Conservation (phyloP, 2,113 vertebrate species). For the Neoarius graeffei region DNA sequence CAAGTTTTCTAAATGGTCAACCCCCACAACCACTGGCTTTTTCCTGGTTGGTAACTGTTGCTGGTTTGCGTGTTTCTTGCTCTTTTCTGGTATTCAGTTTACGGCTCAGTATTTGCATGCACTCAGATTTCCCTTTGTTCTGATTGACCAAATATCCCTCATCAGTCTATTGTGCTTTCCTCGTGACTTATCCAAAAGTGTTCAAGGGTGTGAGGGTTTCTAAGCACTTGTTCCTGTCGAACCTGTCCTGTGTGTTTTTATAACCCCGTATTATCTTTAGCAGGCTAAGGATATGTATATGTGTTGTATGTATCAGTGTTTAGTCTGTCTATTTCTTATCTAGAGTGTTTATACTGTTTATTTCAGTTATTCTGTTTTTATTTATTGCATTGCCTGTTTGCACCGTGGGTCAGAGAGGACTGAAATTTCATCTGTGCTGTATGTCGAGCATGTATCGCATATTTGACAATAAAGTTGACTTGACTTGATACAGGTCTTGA, state of each 20-base stretch:
- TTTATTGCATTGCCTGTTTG: too few species aligned
- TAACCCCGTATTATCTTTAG: not conserved
- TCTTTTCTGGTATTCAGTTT: not conserved
- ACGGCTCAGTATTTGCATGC: not conserved
- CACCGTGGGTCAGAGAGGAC: too few species aligned
- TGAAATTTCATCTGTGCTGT: too few species aligned
- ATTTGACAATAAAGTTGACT: too few species aligned
- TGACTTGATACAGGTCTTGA: not conserved
- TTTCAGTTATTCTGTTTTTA: too few species aligned
- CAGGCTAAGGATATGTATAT: not conserved
- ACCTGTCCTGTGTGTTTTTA: conserved; percentile 18
- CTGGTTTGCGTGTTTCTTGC: not conserved
- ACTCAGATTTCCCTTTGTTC: not conserved
- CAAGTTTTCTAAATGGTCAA: not conserved
- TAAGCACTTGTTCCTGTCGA: conserved; percentile 10
- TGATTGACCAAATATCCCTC: not conserved
- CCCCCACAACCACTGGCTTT: conserved; percentile 6
- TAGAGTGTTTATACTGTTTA: too few species aligned
- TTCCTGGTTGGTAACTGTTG: conserved; percentile 4
- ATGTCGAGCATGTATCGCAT: too few species aligned
- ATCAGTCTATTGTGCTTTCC: not conserved
- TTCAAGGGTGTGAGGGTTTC: not conserved
- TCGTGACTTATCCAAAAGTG: not conserved
- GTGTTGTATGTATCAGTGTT: not conserved
- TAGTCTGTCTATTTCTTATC: too few species aligned